Base-by-base conservation (phyloP, 2,113 vertebrate genomes). In the Cochlearius cochlearius region DNA sequence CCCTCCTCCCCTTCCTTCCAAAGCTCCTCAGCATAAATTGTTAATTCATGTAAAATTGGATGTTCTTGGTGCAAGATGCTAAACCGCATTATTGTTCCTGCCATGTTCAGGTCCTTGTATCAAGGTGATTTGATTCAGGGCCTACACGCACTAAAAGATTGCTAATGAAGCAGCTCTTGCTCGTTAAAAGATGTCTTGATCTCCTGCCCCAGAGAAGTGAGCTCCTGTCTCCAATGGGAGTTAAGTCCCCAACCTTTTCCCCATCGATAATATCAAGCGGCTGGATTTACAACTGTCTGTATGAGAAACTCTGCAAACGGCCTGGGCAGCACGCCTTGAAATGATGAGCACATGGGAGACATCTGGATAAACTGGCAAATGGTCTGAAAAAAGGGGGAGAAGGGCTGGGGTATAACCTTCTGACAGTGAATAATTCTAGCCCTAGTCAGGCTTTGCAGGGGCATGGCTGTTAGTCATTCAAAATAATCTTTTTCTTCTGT, bases 401-500 rank as follows among this genome's bases (percentile, higher is more conserved):
- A 49, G 27, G 36, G 32, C 73, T 59, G 41, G 43, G 43, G 9
- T 0, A 3, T 26, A 41, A 62, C 30, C 79, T 76, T 66, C 53
- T 58, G 76, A 4, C 32, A 55, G 75, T 41, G 53, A 90, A 17
- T 62, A 86, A 73, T 50, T 66, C 45, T 59, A 53, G 32, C 20
- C 83, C 55, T 8, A 74, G 52, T 88, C n/a, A 27, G 67, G 59
- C 68, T 96, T 88, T 71, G 49, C 80, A 94, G 73, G 72, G 89
- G 15, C 64, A 84, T 52, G 60, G 91, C 77, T 96, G 85, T 88
- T 94, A 95, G 74, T 95, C 90, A 90, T 75, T 93, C 73, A 92
- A 96, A 97, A 90, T 62, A 88, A 68, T 73, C 69, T 79, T 95
- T 58, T 82, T 82, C 56, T 92, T 76, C 66, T 68, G 39, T 76